These are phyloP conservation scores for Cettia cetti DNA, from an alignment of 2,113 vertebrate species.

Conservation along the genomic window DNA sequence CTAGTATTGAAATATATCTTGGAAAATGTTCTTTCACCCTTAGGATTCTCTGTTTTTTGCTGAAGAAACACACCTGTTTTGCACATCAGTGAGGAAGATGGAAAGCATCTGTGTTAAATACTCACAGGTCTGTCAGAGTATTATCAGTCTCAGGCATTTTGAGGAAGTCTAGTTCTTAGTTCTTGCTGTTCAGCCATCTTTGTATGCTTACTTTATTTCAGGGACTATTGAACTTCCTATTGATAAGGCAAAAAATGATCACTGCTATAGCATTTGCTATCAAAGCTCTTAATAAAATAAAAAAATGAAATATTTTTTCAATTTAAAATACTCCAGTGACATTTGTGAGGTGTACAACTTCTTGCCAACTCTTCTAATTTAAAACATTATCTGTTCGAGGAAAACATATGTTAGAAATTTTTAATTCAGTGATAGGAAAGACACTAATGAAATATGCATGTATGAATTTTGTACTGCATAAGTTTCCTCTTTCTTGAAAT, in stretches of 20 bases:
- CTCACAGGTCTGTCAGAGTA: background rate
- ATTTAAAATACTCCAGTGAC: constrained; percentile 67
- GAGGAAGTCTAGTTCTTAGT: background rate
- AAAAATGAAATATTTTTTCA: constrained; percentile 51
- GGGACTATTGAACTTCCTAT: background rate
- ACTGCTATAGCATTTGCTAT: background rate
- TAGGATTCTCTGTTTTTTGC: background rate
- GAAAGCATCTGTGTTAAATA: background rate
- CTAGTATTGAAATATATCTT: background rate
- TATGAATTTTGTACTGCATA: constrained; percentile 77
- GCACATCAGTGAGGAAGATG: background rate
- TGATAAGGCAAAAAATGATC: constrained; percentile 7
- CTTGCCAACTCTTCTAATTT: constrained; percentile 66
- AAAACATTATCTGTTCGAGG: constrained; percentile 68
- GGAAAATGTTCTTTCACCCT: background rate
- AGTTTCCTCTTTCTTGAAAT: constrained; percentile 76
- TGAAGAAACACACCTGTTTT: background rate
- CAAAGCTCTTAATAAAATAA: constrained; percentile 7
- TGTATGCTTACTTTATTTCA: background rate
- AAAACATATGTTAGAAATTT: constrained; percentile 75
- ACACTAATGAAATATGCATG: constrained; percentile 80
- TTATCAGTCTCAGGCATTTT: background rate
- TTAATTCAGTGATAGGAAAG: constrained; percentile 79
- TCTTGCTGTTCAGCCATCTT: background rate
- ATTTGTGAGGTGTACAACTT: constrained; percentile 65